Evolutionary conservation across 2,113 vertebrate species (phyloP).

Genomic region (Oncorhynchus nerka): DNA sequence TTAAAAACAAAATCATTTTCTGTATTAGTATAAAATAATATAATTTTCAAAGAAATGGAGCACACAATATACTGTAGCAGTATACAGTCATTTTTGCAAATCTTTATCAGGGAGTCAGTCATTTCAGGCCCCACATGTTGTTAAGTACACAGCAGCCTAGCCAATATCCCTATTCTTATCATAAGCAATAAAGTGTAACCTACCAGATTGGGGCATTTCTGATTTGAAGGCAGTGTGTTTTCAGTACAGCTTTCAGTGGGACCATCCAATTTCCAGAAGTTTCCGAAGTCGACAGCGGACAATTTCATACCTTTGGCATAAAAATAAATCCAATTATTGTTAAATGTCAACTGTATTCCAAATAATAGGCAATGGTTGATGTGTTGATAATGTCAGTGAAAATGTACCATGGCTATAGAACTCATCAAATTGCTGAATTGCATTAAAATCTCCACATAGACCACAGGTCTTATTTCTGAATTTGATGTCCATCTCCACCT

Average conservation of each 20-base stretch:
- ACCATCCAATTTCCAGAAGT: conserved; percentile 80
- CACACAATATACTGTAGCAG: too few relatives aligned
- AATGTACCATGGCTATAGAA: conserved; percentile 77
- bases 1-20: too few relatives aligned
- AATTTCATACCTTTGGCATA: conserved; percentile 64
- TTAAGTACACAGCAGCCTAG: too few relatives aligned
- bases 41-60: too few relatives aligned
- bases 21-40: too few relatives aligned
- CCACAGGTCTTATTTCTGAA: conserved; percentile 87
- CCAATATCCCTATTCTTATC: neutral
- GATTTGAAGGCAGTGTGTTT: neutral
- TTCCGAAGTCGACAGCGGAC: conserved; percentile 72
- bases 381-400: neutral
- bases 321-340: neutral
- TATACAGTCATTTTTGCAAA: neutral
- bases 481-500: conserved; percentile 85
- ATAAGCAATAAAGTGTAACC: neutral
- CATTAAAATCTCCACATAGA: conserved; percentile 90
- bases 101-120: too few relatives aligned
- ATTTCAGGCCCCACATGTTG: too few relatives aligned
- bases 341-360: neutral
- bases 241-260: conserved; percentile 83
- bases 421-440: conserved; percentile 72
- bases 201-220: conserved; percentile 71
- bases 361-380: neutral